Base-by-base conservation (phyloP, 2,888 invertebrate species). In the Aethes cnicana region DNA sequence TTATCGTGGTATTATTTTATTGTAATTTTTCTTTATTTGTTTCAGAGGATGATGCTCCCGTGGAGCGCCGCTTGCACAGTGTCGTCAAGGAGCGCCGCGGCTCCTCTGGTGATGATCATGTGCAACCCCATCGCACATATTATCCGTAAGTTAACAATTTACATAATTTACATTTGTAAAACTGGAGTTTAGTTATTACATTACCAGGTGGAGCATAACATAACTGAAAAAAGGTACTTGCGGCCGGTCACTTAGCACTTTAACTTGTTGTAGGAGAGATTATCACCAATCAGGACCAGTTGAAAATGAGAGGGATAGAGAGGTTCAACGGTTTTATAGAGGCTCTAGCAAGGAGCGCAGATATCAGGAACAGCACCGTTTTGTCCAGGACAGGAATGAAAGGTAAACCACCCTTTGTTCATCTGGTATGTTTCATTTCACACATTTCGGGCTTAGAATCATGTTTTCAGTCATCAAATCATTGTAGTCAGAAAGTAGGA, bases 281-380 rank as follows among this genome's bases (percentile, higher is more conserved):
- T 84, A 80, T 61, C 74, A 69, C 20, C 74, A 70, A 21, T 77
- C 85, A 28, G 73, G 57, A 23, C 73, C 81, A 3, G 72, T 64
- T 43, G 80, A 82, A 41, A 76, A 75, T 2, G 81, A 78, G 12
- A 75, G 81, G 39, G 81, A 81, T 58, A 63, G 76, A 26, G 88
- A 88, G 68, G 80, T 84, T 6, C 83, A 86, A 58, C 70, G 87
- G 4, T 89, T 87, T 59, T 88, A 89, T 56, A 66, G 87, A 8
- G 87, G 86, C 7, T 85, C 87, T 18, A 88, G 85, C 60, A 88
- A 85, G 57, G 87, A 86, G 49, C 74, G 77, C 23, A 30, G 43
- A 1, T 78, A 82, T 60, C 67, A 68, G 35, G 67, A 74, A 18
- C 76, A 74, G 47, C 77, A 81, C 49, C 75, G 70, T 14, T 80